A percentile compares a stretch with the other conserved stretches of the same genome.
phyloP scores from a whole-genome alignment of 2,113 vertebrate species.

The Rhinolophus ferrumequinum region DNA sequence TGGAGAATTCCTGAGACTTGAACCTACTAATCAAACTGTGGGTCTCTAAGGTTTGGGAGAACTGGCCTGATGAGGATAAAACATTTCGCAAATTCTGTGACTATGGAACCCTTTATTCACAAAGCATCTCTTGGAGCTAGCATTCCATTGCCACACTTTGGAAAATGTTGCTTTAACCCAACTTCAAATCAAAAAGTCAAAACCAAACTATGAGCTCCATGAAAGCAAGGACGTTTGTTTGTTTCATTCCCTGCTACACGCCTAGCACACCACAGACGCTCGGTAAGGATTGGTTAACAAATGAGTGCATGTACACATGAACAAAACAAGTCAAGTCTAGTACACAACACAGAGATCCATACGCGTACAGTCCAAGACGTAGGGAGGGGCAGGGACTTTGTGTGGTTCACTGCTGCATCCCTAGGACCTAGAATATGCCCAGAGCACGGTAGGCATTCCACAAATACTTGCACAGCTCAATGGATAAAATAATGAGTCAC shows the following conservation, averaged over 20 bases:
- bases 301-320: neutral
- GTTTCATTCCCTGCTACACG: neutral
- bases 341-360: neutral
- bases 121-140: neutral
- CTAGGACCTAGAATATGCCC: neutral
- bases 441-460: neutral
- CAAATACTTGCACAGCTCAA: neutral
- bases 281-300: neutral
- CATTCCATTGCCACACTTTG: neutral
- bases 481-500: neutral
- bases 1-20: neutral
- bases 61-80: neutral
- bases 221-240: neutral
- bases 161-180: neutral
- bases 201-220: neutral
- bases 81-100: neutral
- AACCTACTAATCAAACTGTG: too few species aligned
- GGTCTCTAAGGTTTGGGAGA: neutral
- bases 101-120: neutral
- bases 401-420: neutral
- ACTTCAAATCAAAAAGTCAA: neutral
- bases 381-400: neutral
- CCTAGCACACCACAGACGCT: neutral
- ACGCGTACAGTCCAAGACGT: neutral
- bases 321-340: neutral